Conservation (phyloP, 1,140 invertebrate species). For the Drosophila seguyi region DNA sequence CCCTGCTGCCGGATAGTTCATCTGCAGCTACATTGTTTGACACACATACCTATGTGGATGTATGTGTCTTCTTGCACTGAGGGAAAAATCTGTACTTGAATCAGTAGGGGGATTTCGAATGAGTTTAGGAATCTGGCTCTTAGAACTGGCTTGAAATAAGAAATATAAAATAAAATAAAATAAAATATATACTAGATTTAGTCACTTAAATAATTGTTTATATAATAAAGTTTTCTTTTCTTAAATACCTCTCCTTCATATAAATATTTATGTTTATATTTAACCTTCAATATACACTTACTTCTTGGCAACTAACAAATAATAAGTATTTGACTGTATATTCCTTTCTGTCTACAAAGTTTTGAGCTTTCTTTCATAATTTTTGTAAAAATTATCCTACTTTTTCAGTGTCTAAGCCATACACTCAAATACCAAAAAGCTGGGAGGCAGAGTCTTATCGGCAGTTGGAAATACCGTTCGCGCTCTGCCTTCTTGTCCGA, state of each 20-base stretch:
- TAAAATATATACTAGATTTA: not conserved
- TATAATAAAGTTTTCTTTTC: not conserved
- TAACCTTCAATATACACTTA: no score
- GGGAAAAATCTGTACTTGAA: not conserved
- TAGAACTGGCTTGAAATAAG: no score
- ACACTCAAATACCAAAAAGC: constrained; percentile 1
- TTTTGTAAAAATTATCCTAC: not conserved
- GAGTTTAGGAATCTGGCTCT: not conserved
- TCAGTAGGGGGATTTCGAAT: no score
- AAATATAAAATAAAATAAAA: not conserved
- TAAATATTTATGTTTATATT: no score
- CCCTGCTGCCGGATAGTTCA: constrained; percentile 48
- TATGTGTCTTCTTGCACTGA: not conserved
- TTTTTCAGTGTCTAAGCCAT: not conserved
- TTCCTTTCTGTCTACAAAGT: not conserved
- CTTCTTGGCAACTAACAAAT: no score
- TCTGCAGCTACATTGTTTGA: constrained; percentile 69
- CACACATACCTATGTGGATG: constrained; percentile 39
- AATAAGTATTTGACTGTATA: no score
- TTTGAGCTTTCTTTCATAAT: not conserved
- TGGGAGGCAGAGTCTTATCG: constrained; percentile 51
- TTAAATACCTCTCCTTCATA: not conserved
- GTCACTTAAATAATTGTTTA: not conserved
- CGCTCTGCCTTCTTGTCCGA: constrained; percentile 62
- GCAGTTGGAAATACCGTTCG: constrained; percentile 55